phyloP scores from a whole-genome alignment of 1,140 invertebrate species.

The Octopus bimaculoides region DNA sequence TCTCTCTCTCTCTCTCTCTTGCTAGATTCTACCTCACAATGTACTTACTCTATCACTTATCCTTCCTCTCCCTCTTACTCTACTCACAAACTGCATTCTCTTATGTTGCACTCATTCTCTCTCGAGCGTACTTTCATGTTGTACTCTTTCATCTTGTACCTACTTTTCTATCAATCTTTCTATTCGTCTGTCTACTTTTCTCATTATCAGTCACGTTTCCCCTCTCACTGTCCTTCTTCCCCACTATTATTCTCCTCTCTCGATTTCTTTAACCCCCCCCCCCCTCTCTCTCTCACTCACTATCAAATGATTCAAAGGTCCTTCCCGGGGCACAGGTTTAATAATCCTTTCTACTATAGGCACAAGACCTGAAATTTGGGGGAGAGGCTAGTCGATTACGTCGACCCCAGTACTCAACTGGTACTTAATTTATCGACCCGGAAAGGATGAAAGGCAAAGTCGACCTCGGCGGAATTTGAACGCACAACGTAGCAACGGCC shows the following conservation, averaged over 20 bases:
- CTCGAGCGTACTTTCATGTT: background rate
- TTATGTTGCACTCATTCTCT: background rate
- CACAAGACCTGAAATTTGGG: too few relatives aligned
- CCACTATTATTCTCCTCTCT: background rate
- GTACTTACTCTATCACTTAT: background rate
- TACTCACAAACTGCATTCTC: background rate
- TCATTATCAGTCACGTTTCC: background rate
- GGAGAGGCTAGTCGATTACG: too few relatives aligned
- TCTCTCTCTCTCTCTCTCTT: background rate
- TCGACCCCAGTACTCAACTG: too few relatives aligned
- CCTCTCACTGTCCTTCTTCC: background rate
- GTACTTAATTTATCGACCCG: too few relatives aligned
- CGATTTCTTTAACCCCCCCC: background rate
- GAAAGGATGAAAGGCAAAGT: too few relatives aligned
- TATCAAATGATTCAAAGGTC: too few relatives aligned
- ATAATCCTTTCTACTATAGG: too few relatives aligned
- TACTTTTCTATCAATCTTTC: background rate
- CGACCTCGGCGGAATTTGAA: too few relatives aligned
- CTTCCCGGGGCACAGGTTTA: too few relatives aligned
- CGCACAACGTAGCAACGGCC: too few relatives aligned
- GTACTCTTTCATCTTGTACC: background rate
- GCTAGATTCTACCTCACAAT: background rate
- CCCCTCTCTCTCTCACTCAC: too few relatives aligned
- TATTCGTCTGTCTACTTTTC: background rate
- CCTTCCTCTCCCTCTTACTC: background rate